These are phyloP conservation scores for Halictus rubicundus DNA, from an alignment of 1,140 invertebrate genomes.

Conservation along the genomic window DNA sequence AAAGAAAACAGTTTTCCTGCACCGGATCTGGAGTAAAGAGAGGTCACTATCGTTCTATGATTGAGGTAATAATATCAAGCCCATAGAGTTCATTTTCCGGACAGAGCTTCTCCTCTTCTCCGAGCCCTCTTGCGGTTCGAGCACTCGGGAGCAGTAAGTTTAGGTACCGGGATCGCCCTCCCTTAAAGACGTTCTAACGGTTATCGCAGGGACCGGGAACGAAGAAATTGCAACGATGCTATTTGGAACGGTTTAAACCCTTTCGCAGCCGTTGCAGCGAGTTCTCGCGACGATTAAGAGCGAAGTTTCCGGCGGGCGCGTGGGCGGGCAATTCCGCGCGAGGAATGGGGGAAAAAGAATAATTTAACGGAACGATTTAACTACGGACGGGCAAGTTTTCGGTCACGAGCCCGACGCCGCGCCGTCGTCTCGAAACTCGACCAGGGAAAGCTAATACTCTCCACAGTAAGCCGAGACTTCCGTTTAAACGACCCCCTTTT, in stretches of 20 bases:
- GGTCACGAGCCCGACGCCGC: constrained; percentile 19
- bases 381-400: constrained; percentile 50
- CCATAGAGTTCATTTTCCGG: neutral
- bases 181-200: constrained; percentile 49
- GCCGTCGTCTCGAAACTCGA: constrained; percentile 11
- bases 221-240: constrained; percentile 62
- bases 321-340: neutral
- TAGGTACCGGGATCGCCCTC: neutral
- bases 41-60: too few relatives aligned
- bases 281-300: constrained; percentile 63
- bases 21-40: too few relatives aligned
- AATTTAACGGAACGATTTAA: constrained; percentile 66
- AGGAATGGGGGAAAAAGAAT: constrained; percentile 15
- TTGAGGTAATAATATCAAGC: neutral
- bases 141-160: neutral
- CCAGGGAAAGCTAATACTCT: constrained; percentile 28
- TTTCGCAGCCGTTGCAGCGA: constrained; percentile 57
- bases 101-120: neutral
- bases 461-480: neutral
- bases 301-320: constrained; percentile 43
- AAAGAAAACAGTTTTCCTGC: too few relatives aligned
- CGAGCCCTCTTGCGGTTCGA: neutral
- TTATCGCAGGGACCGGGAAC: constrained; percentile 47
- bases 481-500: constrained; percentile 39
- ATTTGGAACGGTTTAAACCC: constrained; percentile 58